These are phyloP conservation scores for Tetragnatha versicolor DNA, from an alignment of 1,140 invertebrate species.

Conservation along the genomic window DNA sequence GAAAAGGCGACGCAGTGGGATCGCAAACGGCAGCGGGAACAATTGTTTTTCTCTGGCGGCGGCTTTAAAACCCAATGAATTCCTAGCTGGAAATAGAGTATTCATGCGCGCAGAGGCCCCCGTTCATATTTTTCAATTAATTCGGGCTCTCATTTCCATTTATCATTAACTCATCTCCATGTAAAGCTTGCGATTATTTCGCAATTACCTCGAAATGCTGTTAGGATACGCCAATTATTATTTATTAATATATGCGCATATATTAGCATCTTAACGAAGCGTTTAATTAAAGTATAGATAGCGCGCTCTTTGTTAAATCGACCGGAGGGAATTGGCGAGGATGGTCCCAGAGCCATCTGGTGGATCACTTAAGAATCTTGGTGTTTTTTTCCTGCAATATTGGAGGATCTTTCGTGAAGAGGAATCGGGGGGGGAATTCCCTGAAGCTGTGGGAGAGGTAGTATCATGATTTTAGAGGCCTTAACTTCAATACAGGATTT, in stretches of 20 bases:
- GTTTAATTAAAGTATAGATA: conserved; percentile 53
- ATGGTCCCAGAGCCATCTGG: conserved; percentile 21
- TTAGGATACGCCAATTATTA: conserved; percentile 51
- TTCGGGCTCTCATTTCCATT: conserved; percentile 34
- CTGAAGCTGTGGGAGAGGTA: too few species aligned
- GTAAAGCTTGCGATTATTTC: conserved; percentile 49
- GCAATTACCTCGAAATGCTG: conserved; percentile 46
- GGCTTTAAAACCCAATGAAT: conserved; percentile 22
- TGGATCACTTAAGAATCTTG: not conserved
- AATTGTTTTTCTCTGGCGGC: conserved; percentile 17
- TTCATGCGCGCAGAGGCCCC: too few species aligned
- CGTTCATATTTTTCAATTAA: conserved; percentile 51
- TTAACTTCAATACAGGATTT: too few species aligned
- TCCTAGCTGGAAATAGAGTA: too few species aligned
- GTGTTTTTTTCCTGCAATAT: too few species aligned
- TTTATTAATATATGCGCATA: conserved; percentile 52
- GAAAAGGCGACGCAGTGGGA: too few species aligned
- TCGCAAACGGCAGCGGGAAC: too few species aligned
- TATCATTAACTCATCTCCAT: conserved; percentile 46
- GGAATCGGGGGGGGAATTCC: too few species aligned
- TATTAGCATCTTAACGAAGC: conserved; percentile 46
- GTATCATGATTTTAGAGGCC: too few species aligned
- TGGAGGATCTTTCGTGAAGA: too few species aligned
- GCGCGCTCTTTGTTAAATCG: conserved; percentile 38
- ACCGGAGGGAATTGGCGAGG: not conserved